A percentile compares a stretch with the other conserved stretches of the same genome.
phyloP scores from a whole-genome alignment of 2,888 invertebrate genomes.

The Sphinx pinastri region DNA sequence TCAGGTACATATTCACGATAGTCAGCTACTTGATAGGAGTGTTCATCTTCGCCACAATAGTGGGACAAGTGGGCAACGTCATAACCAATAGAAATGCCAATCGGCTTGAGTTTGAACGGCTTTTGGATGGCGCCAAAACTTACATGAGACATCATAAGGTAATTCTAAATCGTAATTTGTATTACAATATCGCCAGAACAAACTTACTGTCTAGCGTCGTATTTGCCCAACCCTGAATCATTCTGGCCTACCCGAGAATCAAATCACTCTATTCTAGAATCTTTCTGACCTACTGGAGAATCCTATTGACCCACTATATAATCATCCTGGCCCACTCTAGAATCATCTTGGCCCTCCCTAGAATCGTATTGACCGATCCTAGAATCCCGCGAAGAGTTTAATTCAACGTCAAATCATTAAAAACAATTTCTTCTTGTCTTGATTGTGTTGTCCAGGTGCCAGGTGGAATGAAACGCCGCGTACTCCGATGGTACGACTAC shows the following conservation, averaged over 20 bases:
- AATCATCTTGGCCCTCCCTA: too few relatives aligned
- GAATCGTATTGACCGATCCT: too few relatives aligned
- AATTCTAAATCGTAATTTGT: conserved; percentile 37
- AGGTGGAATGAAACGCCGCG: conserved; percentile 97
- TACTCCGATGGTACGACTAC: conserved; percentile 98
- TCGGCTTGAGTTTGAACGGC: conserved; percentile 96
- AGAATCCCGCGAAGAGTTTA: too few relatives aligned
- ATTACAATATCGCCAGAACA: neutral
- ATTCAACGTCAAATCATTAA: too few relatives aligned
- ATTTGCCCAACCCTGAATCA: too few relatives aligned
- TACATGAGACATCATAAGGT: conserved; percentile 99
- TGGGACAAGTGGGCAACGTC: conserved; percentile 98
- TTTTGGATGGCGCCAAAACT: conserved; percentile 97
- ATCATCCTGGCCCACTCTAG: too few relatives aligned
- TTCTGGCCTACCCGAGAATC: too few relatives aligned
- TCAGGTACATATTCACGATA: conserved; percentile 97
- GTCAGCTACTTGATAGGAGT: conserved; percentile 98
- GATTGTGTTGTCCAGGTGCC: conserved; percentile 85
- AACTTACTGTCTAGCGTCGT: too few relatives aligned
- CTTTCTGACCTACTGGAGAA: too few relatives aligned
- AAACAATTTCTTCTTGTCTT: too few relatives aligned
- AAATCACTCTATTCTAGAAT: too few relatives aligned
- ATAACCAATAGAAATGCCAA: conserved; percentile 98
- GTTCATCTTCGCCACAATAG: conserved; percentile 98
- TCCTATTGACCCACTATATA: too few relatives aligned